These are phyloP conservation scores for Rhadina sibilatrix DNA, from an alignment of 2,113 vertebrate genomes.

Conservation along the genomic window DNA sequence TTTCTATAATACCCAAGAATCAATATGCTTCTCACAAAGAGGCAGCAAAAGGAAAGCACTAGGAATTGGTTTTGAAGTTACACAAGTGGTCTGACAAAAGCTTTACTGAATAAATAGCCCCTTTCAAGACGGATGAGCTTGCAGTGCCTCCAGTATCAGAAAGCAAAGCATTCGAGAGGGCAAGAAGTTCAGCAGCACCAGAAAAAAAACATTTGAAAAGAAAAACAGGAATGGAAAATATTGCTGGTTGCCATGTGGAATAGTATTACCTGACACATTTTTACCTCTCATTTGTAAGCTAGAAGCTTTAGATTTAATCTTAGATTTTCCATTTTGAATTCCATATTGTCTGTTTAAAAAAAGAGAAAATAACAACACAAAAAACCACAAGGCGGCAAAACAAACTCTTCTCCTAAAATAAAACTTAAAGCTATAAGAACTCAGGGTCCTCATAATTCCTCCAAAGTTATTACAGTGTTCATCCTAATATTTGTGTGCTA, in stretches of 20 bases:
- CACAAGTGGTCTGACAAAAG: constrained; percentile 2
- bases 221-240: constrained; percentile 48
- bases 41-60: not conserved
- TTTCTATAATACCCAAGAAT: not conserved
- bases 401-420: not conserved
- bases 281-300: constrained; percentile 30
- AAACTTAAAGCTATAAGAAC: not conserved
- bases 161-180: not conserved
- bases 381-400: not conserved
- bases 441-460: not conserved
- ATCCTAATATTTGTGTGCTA: not conserved
- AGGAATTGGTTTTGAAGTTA: constrained; percentile 25
- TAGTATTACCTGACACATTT: constrained; percentile 33
- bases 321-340: constrained; percentile 34
- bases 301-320: constrained; percentile 40
- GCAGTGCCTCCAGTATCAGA: not conserved
- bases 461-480: not conserved
- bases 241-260: constrained; percentile 5
- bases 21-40: constrained; percentile 2
- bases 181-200: constrained; percentile 30
- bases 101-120: not conserved
- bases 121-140: constrained; percentile 13
- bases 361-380: not conserved
- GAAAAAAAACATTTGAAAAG: constrained; percentile 19
- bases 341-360: not conserved